These are phyloP conservation scores for Leucophenga maculata DNA, from an alignment of 2,888 invertebrate genomes.

Conservation along the genomic window DNA sequence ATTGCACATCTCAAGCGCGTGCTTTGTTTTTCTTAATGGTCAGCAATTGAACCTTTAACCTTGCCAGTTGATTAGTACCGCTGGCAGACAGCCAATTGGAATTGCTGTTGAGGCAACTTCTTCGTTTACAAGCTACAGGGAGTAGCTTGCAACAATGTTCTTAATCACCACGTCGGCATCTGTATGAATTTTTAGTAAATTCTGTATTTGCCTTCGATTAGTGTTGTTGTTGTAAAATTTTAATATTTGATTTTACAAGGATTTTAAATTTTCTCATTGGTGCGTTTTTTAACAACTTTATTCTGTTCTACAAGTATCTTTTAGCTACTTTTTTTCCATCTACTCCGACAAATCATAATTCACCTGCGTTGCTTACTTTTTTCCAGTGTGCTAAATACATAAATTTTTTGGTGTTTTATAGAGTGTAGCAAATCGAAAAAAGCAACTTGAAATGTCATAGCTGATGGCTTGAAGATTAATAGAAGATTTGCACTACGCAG, in stretches of 20 bases:
- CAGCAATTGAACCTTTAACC: conserved; percentile 16
- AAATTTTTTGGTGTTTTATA: neutral
- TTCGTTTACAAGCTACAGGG: neutral
- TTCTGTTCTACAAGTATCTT: neutral
- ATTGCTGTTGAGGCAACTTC: neutral
- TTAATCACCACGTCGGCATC: conserved; percentile 37
- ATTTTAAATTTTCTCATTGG: conserved; percentile 34
- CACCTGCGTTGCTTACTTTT: too few species aligned
- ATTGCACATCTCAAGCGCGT: neutral
- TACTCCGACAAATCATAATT: neutral
- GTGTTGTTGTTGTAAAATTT: conserved; percentile 28
- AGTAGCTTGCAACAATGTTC: conserved; percentile 8
- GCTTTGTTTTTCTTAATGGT: conserved; percentile 12
- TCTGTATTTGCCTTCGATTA: conserved; percentile 57
- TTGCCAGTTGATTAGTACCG: neutral
- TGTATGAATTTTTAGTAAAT: conserved; percentile 44
- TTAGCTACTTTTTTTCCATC: neutral
- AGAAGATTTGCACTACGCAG: too few species aligned
- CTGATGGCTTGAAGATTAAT: too few species aligned
- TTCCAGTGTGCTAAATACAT: neutral
- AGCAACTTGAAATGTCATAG: too few species aligned
- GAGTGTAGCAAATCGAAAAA: too few species aligned
- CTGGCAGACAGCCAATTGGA: neutral
- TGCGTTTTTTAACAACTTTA: neutral
- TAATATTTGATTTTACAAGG: too few species aligned